Conservation (phyloP, 2,888 invertebrate genomes). For the Sphaerophoria rueppellii region DNA sequence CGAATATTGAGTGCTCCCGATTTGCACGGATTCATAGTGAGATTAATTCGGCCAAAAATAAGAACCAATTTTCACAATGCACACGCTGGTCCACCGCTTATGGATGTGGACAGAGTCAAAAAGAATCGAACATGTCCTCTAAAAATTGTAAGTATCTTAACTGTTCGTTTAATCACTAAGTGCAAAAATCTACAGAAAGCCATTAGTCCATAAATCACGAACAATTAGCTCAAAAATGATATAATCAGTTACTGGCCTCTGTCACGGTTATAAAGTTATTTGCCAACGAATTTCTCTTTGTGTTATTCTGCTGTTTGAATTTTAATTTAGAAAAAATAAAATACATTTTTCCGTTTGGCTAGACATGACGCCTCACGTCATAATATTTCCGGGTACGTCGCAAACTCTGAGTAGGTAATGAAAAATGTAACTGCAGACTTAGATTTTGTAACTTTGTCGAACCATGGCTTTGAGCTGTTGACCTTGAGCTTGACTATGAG, state of each 20-base stretch:
- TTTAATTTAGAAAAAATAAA: slow-evolving; percentile 14
- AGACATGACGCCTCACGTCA: slow-evolving; percentile 33
- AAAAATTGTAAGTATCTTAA: slow-evolving; percentile 79
- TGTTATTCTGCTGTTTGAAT: slow-evolving; percentile 49
- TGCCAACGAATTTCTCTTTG: slow-evolving; percentile 51
- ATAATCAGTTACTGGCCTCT: slow-evolving; percentile 41
- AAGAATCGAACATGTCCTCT: slow-evolving; percentile 79
- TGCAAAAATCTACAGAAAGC: not conserved
- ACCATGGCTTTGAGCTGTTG: slow-evolving; percentile 50
- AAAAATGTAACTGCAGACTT: slow-evolving; percentile 23
- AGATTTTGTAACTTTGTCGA: not conserved
- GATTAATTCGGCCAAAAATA: slow-evolving; percentile 80
- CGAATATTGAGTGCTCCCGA: slow-evolving; percentile 80
- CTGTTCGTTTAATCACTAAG: not conserved
- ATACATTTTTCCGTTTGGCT: slow-evolving; percentile 39
- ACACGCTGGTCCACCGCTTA: slow-evolving; percentile 58
- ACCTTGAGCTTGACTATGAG: slow-evolving; percentile 62
- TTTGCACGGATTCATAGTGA: slow-evolving; percentile 80
- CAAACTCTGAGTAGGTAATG: not conserved
- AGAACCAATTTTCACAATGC: slow-evolving; percentile 72
- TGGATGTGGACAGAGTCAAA: slow-evolving; percentile 73
- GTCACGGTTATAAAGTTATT: slow-evolving; percentile 25
- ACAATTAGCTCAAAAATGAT: slow-evolving; percentile 37
- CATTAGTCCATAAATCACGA: not conserved
- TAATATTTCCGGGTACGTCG: slow-evolving; percentile 48